These are phyloP conservation scores for Eucidaris tribuloides DNA, from an alignment of 35 echinoderm and acorn worm species.

Conservation along the genomic window DNA sequence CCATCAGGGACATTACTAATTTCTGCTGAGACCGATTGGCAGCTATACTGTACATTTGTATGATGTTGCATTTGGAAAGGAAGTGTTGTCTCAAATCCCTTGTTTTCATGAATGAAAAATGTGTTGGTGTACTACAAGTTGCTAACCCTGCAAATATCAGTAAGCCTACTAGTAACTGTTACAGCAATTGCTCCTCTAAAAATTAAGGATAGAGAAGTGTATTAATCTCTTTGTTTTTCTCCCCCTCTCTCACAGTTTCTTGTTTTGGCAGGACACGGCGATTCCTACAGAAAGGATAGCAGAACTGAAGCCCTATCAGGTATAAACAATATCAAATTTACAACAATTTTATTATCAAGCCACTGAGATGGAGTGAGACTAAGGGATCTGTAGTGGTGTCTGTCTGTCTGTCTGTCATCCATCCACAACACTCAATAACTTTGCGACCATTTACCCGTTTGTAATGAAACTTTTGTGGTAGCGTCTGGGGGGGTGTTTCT, in stretches of 20 bases:
- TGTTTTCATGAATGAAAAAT: background rate
- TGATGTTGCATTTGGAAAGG: background rate
- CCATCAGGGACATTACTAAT: no score
- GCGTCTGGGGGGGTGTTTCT: no score
- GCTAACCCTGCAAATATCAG: background rate
- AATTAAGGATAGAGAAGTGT: background rate
- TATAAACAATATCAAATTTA: background rate
- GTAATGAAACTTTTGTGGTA: background rate
- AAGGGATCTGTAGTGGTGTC: no score
- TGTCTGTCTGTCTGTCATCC: no score
- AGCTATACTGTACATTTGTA: no score
- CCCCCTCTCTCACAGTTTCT: constrained; percentile 43
- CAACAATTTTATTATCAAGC: background rate
- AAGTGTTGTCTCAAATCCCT: background rate
- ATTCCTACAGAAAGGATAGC: constrained; percentile 55
- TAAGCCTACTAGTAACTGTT: background rate
- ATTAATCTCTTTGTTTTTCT: background rate
- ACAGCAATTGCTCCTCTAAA: background rate
- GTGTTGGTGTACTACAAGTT: no score
- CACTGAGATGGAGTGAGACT: no score
- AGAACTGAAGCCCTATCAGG: constrained; percentile 84
- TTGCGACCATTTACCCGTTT: no score
- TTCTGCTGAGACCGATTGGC: no score
- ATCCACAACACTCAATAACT: background rate
- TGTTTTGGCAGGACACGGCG: constrained; percentile 78